Evolutionary conservation across 2,113 vertebrate genomes (phyloP), one percentile per base, ranked within the genome.

Genomic region (Pampusana beccarii): DNA sequence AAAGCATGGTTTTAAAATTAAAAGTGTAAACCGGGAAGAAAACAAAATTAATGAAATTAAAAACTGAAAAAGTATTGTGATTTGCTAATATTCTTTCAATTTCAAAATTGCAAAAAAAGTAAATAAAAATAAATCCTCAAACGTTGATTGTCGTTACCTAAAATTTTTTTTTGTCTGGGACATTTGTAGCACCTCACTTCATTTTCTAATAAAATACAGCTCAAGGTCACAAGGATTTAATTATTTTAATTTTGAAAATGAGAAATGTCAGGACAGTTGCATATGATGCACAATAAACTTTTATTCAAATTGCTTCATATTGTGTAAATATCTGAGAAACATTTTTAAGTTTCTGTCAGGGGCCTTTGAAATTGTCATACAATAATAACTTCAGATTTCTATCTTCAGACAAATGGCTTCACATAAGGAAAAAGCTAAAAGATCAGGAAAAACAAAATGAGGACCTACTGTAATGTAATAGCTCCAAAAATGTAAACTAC

Each of bases 401-500:
- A 48, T 48, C 15, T 77, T 94, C 46, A 77, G 19, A 77, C 1
- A 86, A 74, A 70, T 33, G 20, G 0, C 9, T 78, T 74, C 36
- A 57, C 7, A 16, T 26, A 66, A 8, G 10, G 67, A 13, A 75
- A 81, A 66, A 66, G 1, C 5, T 19, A 23, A 78, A 74, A 66
- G 26, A 40, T 4, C 3, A 25, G 24, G 18, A 50, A 11, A 36
- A 54, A 33, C 51, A 16, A 56, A 57, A 6, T 1, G 2, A 33
- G 0, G 2, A 57, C 2, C 11, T 50, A 7, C 6, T 46, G 1
- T 10, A 50, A 51, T 18, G 1, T 26, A 54, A 44, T 48, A 57
- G 6, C 11, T 57, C 6, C 16, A 77, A 66, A 65, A 83, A 23
- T 19, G 4, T 6, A 66, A 78, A 70, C 2, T 29, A 16, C 10